phyloP scores from a whole-genome alignment of 2,113 vertebrate genomes.

The Cryptomyrus ogoouensis region DNA sequence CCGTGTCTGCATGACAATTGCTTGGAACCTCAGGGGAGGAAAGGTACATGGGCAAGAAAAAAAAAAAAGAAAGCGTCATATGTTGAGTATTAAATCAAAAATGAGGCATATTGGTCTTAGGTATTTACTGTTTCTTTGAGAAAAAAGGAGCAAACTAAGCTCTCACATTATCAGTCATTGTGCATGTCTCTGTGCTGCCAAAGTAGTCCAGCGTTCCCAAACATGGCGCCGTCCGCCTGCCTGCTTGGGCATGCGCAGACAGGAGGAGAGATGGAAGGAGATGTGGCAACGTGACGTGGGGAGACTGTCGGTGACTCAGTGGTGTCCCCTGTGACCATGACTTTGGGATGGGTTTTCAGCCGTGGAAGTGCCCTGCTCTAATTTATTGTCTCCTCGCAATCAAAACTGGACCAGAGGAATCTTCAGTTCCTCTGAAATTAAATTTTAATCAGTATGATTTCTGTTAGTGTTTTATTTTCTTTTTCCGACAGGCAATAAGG shows the following conservation, averaged over 20 bases:
- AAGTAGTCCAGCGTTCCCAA: background rate
- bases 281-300: background rate
- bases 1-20: conserved; percentile 78
- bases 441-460: background rate
- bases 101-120: background rate
- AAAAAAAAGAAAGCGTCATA: background rate
- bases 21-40: conserved; percentile 68
- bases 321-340: background rate
- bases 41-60: conserved; percentile 62
- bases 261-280: background rate
- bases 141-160: background rate
- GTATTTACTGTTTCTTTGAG: background rate
- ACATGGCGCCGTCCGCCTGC: background rate
- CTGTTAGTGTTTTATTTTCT: background rate
- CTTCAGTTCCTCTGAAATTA: background rate
- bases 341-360: background rate
- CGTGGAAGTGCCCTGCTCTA: too few species aligned
- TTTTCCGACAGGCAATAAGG: background rate
- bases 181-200: background rate
- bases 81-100: background rate
- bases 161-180: background rate
- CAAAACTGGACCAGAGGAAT: background rate
- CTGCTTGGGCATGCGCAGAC: background rate
- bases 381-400: background rate
- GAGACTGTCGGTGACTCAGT: background rate